Percentiles rank a stretch among this genome's conserved stretches.
These are phyloP conservation scores for Cartodere bifasciata DNA, from an alignment of 2,888 invertebrate species.

Conservation along the genomic window DNA sequence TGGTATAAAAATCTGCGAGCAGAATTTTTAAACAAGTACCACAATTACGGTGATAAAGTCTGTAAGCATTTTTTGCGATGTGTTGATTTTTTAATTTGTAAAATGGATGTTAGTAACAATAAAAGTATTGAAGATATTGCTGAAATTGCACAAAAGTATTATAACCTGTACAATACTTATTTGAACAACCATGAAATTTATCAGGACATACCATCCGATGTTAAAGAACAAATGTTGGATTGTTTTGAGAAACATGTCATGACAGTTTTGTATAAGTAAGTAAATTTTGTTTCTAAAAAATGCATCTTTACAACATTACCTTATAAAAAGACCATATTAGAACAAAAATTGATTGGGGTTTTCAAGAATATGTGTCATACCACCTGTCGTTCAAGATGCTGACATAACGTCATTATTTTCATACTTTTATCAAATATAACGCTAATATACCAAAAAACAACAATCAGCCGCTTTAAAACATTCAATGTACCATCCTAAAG, in stretches of 20 bases:
- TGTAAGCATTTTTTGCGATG: constrained; percentile 55
- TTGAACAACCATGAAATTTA: constrained; percentile 56
- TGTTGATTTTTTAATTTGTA: constrained; percentile 51
- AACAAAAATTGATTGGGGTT: too few relatives aligned
- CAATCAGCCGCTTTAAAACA: too few relatives aligned
- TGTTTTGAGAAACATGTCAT: constrained; percentile 90
- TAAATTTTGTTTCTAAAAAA: too few relatives aligned
- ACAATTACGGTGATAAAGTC: constrained; percentile 38
- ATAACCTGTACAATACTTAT: constrained; percentile 64
- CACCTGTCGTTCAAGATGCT: too few relatives aligned
- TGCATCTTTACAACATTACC: too few relatives aligned
- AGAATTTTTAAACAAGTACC: constrained; percentile 27
- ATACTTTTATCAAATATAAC: too few relatives aligned
- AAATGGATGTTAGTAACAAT: constrained; percentile 42
- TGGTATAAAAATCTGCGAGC: too few relatives aligned
- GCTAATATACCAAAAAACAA: too few relatives aligned
- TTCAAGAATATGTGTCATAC: too few relatives aligned
- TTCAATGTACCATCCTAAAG: too few relatives aligned
- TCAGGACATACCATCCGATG: constrained; percentile 52
- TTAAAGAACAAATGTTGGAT: constrained; percentile 73
- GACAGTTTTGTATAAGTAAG: constrained; percentile 75
- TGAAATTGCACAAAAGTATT: constrained; percentile 83
- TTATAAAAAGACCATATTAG: too few relatives aligned
- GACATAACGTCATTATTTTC: too few relatives aligned
- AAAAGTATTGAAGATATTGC: constrained; percentile 74